Conservation (phyloP, 2,888 invertebrate genomes). For the Tricholauxania praeusta region DNA sequence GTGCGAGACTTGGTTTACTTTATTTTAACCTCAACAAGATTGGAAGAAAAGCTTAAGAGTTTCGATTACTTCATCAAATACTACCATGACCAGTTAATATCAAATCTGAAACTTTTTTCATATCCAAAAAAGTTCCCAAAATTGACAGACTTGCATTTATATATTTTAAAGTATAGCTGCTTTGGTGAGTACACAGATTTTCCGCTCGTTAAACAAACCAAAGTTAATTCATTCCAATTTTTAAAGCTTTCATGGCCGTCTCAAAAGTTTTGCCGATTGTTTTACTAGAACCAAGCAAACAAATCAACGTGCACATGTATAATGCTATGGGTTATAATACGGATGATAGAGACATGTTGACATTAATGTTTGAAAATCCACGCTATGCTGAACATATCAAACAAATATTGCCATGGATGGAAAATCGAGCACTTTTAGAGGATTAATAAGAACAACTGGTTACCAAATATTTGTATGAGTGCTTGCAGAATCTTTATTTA, state of each 20-base stretch:
- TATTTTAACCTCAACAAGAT: slow-evolving; percentile 53
- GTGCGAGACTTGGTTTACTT: slow-evolving; percentile 57
- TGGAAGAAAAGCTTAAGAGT: slow-evolving; percentile 50
- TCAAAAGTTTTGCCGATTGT: slow-evolving; percentile 51
- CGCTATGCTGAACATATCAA: slow-evolving; percentile 52
- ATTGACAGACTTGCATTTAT: slow-evolving; percentile 56
- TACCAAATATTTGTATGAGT: neutral
- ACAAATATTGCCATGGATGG: slow-evolving; percentile 57
- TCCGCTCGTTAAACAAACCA: neutral
- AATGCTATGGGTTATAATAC: slow-evolving; percentile 44
- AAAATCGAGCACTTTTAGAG: slow-evolving; percentile 55
- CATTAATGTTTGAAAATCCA: slow-evolving; percentile 47
- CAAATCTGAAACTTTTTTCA: slow-evolving; percentile 50
- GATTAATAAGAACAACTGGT: neutral
- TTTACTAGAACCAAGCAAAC: slow-evolving; percentile 52
- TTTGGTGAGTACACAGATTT: slow-evolving; percentile 51
- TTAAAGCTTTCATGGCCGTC: slow-evolving; percentile 50
- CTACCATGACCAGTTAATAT: slow-evolving; percentile 54
- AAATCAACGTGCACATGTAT: slow-evolving; percentile 44
- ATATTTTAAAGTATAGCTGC: slow-evolving; percentile 53
- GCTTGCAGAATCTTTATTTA: no score
- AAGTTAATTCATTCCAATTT: slow-evolving; percentile 1
- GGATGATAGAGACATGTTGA: slow-evolving; percentile 45
- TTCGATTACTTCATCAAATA: slow-evolving; percentile 57
- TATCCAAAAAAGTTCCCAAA: slow-evolving; percentile 54